A percentile compares a stretch with the other conserved stretches of the same genome.
Evolutionary conservation across 2,797 vertebrate genomes (phyloP).

Genomic region (Danio kyathit): DNA sequence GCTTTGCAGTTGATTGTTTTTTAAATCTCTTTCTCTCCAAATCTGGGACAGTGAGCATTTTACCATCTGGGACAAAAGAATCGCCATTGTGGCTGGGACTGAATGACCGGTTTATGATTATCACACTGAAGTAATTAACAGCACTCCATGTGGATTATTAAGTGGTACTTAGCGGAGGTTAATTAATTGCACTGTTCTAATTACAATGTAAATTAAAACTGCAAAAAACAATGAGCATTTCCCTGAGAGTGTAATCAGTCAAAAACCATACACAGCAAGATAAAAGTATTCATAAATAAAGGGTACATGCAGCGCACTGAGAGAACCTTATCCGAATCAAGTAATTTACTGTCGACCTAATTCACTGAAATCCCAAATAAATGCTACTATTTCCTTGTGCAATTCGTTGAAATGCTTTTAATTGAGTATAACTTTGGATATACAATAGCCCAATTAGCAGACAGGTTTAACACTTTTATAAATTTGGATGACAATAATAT

Average conservation of each 20-base stretch:
- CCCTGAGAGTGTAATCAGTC: constrained; percentile 48
- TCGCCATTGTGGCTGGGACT: constrained; percentile 25
- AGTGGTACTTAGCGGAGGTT: constrained; percentile 58
- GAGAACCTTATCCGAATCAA: neutral
- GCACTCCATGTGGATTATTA: constrained; percentile 53
- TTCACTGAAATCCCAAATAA: constrained; percentile 2
- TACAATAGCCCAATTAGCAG: neutral
- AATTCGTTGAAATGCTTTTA: neutral
- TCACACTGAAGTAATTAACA: constrained; percentile 56
- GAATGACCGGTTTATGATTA: constrained; percentile 55
- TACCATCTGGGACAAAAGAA: constrained; percentile 28
- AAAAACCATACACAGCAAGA: constrained; percentile 39
- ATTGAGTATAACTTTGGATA: neutral
- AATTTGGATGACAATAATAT: neutral
- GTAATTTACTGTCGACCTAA: neutral
- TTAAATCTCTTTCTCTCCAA: constrained; percentile 30
- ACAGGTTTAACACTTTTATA: neutral
- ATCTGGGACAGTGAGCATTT: constrained; percentile 38
- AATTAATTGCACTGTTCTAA: constrained; percentile 62
- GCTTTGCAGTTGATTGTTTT: neutral
- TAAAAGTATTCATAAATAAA: constrained; percentile 11
- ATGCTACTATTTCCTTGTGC: neutral
- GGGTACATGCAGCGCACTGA: neutral
- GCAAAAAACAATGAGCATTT: constrained; percentile 55
- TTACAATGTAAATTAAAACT: constrained; percentile 60